These are phyloP conservation scores for Microtus oregoni DNA, from an alignment of 2,113 vertebrate species.

Conservation along the genomic window DNA sequence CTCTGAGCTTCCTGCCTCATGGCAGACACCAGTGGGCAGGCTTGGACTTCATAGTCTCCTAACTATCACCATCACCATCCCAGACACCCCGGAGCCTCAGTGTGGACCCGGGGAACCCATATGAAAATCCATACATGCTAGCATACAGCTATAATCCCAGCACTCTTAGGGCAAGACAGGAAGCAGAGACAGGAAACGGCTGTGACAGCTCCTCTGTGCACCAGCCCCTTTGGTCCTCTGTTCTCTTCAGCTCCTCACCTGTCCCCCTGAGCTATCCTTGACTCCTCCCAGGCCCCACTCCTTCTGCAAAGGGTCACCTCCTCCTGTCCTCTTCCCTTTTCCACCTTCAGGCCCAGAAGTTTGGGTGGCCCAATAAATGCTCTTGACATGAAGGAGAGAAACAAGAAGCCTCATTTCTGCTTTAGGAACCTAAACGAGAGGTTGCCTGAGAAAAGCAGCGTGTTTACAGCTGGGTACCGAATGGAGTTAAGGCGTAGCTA, in stretches of 20 bases:
- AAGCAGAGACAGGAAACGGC: not conserved
- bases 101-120: not conserved
- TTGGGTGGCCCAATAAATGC: not conserved
- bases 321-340: not conserved
- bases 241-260: accelerated
- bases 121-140: not conserved
- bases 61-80: not conserved
- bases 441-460: not conserved
- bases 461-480: conserved; percentile 42
- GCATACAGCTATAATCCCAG: not conserved
- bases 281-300: not conserved
- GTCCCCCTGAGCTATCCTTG: not conserved
- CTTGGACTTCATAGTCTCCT: not conserved
- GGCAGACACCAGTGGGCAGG: not conserved
- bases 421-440: not conserved
- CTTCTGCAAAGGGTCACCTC: accelerated
- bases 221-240: too few species aligned
- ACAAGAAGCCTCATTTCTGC: not conserved
- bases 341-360: not conserved
- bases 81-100: accelerated
- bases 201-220: accelerated
- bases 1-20: not conserved
- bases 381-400: not conserved
- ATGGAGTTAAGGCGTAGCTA: conserved; percentile 39
- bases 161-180: not conserved